These are phyloP conservation scores for Rhysida immarginata DNA, from an alignment of 1,140 invertebrate species.

Conservation along the genomic window DNA sequence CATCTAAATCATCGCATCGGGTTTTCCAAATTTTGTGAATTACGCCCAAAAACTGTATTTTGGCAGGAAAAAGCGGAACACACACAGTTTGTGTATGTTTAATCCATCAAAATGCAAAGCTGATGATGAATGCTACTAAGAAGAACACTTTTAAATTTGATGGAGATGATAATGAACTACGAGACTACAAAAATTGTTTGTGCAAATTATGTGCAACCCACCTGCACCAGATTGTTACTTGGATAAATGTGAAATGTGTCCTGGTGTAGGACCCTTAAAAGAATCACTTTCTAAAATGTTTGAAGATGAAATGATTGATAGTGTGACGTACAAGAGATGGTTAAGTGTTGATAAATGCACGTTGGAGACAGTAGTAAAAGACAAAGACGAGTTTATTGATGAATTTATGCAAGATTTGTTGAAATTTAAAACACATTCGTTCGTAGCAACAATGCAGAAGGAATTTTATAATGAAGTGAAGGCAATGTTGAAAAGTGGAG, in stretches of 20 bases:
- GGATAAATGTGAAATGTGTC: conserved; percentile 11
- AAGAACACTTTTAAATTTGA: background rate
- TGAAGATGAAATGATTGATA: conserved; percentile 17
- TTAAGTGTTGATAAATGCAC: conserved; percentile 16
- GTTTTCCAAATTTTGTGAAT: conserved; percentile 9
- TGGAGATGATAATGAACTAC: background rate
- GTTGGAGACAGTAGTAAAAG: conserved; percentile 16
- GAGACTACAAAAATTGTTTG: conserved; percentile 15
- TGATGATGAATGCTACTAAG: conserved; percentile 15
- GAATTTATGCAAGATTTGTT: conserved; percentile 15
- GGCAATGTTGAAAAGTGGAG: conserved; percentile 8
- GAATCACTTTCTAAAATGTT: conserved; percentile 8
- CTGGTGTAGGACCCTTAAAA: conserved; percentile 10
- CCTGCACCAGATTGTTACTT: conserved; percentile 9
- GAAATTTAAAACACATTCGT: background rate
- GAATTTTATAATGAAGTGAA: conserved; percentile 6
- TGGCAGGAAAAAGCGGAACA: conserved; percentile 16
- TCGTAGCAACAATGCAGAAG: background rate
- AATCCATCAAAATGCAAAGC: conserved; percentile 18
- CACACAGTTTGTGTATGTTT: conserved; percentile 19
- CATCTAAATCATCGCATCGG: too few relatives aligned
- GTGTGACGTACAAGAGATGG: conserved; percentile 20
- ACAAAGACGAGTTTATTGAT: conserved; percentile 12
- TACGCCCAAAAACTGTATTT: conserved; percentile 18
- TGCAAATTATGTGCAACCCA: conserved; percentile 14